A percentile compares a stretch with the other conserved stretches of the same genome.
These are phyloP conservation scores for Bettongia penicillata DNA, from an alignment of 2,113 vertebrate genomes.

Conservation along the genomic window DNA sequence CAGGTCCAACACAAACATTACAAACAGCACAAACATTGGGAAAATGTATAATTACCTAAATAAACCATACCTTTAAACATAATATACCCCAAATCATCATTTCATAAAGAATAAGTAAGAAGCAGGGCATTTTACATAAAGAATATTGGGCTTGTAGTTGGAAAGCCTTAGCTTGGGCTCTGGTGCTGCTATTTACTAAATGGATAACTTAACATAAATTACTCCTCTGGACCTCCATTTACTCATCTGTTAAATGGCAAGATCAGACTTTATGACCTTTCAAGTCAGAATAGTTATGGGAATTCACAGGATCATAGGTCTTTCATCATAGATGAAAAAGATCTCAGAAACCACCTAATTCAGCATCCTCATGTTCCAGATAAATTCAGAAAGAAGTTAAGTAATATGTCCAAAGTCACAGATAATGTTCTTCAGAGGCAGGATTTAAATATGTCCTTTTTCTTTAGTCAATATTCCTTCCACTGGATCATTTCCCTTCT, in stretches of 20 bases:
- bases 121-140: background rate
- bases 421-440: background rate
- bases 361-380: background rate
- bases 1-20: background rate
- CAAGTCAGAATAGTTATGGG: background rate
- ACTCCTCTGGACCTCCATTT: background rate
- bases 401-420: background rate
- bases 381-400: conserved; percentile 2
- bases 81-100: background rate
- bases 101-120: background rate
- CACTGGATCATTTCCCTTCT: background rate
- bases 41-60: background rate
- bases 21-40: background rate
- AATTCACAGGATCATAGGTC: background rate
- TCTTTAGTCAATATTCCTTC: background rate
- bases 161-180: background rate
- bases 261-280: background rate
- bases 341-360: background rate
- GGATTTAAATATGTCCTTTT: background rate
- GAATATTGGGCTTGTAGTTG: background rate
- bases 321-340: background rate
- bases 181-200: background rate
- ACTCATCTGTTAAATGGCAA: background rate
- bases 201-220: background rate
- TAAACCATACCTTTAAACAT: background rate